Percentiles rank a stretch among this genome's conserved stretches.
These are phyloP conservation scores for Habropoda laboriosa DNA, from an alignment of 1,140 invertebrate genomes.

Conservation along the genomic window DNA sequence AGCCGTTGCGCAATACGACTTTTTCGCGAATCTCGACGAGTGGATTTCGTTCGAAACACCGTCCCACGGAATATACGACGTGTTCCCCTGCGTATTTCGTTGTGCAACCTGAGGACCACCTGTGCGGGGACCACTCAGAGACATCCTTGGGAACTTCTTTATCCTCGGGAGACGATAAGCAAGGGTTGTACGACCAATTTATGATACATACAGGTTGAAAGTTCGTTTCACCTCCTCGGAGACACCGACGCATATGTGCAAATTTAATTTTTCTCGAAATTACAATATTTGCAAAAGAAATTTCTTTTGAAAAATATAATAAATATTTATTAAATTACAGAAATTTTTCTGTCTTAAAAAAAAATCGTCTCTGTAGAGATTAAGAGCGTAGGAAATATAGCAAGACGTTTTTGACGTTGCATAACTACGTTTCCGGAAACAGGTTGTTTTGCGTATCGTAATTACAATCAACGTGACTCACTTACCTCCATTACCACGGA, in stretches of 20 bases:
- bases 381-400: too few relatives aligned
- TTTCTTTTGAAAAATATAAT: too few relatives aligned
- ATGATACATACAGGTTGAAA: background rate
- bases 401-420: background rate
- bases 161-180: background rate
- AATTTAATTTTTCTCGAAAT: too few relatives aligned
- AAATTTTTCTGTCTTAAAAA: too few relatives aligned
- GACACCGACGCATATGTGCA: too few relatives aligned
- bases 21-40: background rate
- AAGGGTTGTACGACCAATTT: background rate
- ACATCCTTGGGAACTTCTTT: background rate
- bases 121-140: background rate
- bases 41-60: background rate
- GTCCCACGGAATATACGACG: background rate
- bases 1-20: background rate
- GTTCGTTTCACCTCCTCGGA: background rate
- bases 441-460: background rate
- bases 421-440: background rate
- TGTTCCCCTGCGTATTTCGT: background rate
- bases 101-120: background rate
- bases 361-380: too few relatives aligned
- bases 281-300: too few relatives aligned
- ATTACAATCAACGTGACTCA: background rate
- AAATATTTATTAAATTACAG: too few relatives aligned
- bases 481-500: background rate